Percentiles rank a stretch among this genome's conserved stretches.
Conservation (phyloP, 2,113 vertebrate genomes). For the pig (Sus scrofa) region DNA sequence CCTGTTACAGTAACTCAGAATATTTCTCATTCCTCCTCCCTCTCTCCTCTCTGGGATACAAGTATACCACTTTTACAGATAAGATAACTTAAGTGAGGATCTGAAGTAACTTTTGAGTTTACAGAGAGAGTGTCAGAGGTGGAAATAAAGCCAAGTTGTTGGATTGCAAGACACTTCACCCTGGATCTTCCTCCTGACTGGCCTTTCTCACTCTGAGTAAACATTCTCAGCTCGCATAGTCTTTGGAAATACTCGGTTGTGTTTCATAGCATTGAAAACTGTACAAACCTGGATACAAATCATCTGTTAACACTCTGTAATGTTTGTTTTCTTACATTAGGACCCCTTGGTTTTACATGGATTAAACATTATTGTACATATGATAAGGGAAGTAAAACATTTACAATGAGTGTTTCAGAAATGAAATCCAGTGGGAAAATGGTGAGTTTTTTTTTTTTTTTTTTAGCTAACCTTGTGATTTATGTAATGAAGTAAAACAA, state of each 20-base stretch:
- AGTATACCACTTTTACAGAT: background rate
- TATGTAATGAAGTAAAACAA: conserved; percentile 9
- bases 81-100: background rate
- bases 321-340: conserved; percentile 84
- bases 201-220: background rate
- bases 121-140: background rate
- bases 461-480: background rate
- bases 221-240: too few species aligned
- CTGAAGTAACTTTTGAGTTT: background rate
- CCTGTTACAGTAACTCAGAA: background rate
- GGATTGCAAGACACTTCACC: background rate
- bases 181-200: background rate
- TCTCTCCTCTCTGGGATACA: background rate
- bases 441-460: conserved; percentile 86
- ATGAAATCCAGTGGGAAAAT: conserved; percentile 95
- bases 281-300: background rate
- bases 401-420: conserved; percentile 96
- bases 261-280: background rate
- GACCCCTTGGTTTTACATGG: conserved; percentile 98
- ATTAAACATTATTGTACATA: conserved; percentile 98
- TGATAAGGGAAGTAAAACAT: conserved; percentile 95
- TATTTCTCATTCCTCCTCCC: background rate
- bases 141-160: background rate
- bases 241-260: background rate
- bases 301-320: background rate